These are phyloP conservation scores for Esox niger DNA, from an alignment of 2,113 vertebrate species.

Conservation along the genomic window DNA sequence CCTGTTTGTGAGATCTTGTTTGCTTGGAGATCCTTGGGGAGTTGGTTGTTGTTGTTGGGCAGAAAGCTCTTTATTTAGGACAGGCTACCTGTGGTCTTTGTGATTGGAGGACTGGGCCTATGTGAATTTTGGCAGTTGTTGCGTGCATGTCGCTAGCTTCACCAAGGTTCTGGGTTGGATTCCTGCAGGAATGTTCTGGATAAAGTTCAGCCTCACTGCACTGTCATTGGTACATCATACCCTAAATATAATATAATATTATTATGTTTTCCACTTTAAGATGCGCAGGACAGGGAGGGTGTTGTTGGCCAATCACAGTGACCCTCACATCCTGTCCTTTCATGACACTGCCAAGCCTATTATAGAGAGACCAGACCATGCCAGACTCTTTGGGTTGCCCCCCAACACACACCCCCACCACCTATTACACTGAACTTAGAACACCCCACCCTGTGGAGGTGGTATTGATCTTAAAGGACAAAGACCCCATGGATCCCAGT, in stretches of 20 bases:
- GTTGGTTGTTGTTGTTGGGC: constrained; percentile 45
- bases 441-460: too few relatives aligned
- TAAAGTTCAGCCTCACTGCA: not conserved
- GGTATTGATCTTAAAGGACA: not conserved
- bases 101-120: constrained; percentile 20
- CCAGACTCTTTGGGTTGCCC: not conserved
- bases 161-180: not conserved
- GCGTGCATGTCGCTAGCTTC: too few relatives aligned
- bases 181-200: too few relatives aligned
- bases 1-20: constrained; percentile 52
- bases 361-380: constrained; percentile 70
- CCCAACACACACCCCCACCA: not conserved
- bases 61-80: constrained; percentile 47
- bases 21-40: constrained; percentile 47
- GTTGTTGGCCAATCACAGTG: constrained; percentile 83
- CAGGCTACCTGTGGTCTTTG: not conserved
- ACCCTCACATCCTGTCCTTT: constrained; percentile 90
- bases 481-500: not conserved
- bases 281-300: constrained; percentile 84
- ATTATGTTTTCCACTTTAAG: constrained; percentile 56
- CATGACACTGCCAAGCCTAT: constrained; percentile 86
- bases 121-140: too few relatives aligned
- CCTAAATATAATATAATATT: constrained; percentile 5
- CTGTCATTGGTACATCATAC: too few relatives aligned
- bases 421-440: not conserved